Percentiles rank a stretch among this genome's conserved stretches.
These are phyloP conservation scores for Donacobius atricapilla DNA, from an alignment of 2,113 vertebrate genomes.

Conservation along the genomic window DNA sequence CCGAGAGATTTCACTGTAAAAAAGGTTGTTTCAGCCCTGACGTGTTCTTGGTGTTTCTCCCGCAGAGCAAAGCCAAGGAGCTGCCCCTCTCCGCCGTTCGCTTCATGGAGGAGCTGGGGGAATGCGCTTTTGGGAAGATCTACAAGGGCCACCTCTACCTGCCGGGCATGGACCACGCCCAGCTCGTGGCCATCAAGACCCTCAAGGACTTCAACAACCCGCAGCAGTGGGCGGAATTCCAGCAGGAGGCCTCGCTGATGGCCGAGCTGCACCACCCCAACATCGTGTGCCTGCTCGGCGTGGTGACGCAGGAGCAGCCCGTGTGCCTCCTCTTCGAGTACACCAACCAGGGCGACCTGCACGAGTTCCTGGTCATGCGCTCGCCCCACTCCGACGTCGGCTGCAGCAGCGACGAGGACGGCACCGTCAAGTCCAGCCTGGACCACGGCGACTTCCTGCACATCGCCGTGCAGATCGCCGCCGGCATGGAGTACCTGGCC, in stretches of 20 bases:
- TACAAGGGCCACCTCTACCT: slow-evolving; percentile 98
- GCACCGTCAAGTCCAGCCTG: slow-evolving; percentile 93
- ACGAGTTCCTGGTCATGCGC: slow-evolving; percentile 98
- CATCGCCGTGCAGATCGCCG: slow-evolving; percentile 90
- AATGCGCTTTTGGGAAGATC: slow-evolving; percentile 91
- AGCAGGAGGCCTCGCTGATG: slow-evolving; percentile 89
- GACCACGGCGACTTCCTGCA: slow-evolving; percentile 96
- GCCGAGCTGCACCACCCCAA: slow-evolving; percentile 93
- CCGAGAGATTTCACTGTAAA: accelerated
- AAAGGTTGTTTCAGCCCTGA: neutral
- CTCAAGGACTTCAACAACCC: slow-evolving; percentile 89
- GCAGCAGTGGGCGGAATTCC: slow-evolving; percentile 94
- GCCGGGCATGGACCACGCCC: slow-evolving; percentile 95
- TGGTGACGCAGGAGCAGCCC: slow-evolving; percentile 94
- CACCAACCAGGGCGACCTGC: slow-evolving; percentile 92
- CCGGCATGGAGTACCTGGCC: slow-evolving; percentile 95
- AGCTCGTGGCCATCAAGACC: slow-evolving; percentile 95
- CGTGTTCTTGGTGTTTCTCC: neutral
- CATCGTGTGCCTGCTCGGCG: slow-evolving; percentile 91
- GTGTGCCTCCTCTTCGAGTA: slow-evolving; percentile 97
- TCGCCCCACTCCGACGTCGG: slow-evolving; percentile 95
- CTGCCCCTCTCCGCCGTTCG: slow-evolving; percentile 93
- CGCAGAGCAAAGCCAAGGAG: slow-evolving; percentile 94
- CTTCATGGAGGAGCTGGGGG: slow-evolving; percentile 98
- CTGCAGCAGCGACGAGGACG: slow-evolving; percentile 96